Evolutionary conservation across 2,113 vertebrate species (phyloP), one percentile per base, ranked within the genome.

Genomic region (Lophotis ruficrista): DNA sequence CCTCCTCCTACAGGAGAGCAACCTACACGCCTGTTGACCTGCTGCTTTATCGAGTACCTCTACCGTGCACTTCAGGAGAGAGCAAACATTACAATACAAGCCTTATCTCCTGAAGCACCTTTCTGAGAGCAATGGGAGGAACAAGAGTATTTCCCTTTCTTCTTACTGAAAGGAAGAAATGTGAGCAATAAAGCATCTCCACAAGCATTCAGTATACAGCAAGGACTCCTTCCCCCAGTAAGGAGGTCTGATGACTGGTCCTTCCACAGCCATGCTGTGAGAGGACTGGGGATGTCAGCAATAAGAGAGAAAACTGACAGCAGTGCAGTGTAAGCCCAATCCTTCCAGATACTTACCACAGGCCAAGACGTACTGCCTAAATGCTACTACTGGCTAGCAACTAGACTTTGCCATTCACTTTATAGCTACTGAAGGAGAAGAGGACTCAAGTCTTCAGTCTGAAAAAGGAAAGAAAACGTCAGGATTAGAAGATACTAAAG

Each of bases 341-440:
- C 94, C 93, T 94, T 92, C 85, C 88, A 94, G 89, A 64, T 48
- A 75, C 56, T 68, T 80, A 87, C 33, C 85, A 75, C 57, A 60
- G 61, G 71, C 75, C 86, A 83, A 60, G 57, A 41, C 1, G 27
- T 51, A 60, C 80, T 89, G 86, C 76, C 93, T 96, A 80, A 87
- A 83, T 35, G 41, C 79, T 90, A 86, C 76, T 60, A 83, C 2
- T 85, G 70, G n/a, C 89, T 80, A 94, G 14, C 70, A 93, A 89
- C 77, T 82, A 85, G 54, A 90, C 53, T 64, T 64, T 92, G 66
- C 15, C 69, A 80, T 86, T 84, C 72, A 89, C 64, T 95, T 47
- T 65, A 71, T 30, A 78, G 64, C 65, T 90, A 89, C 27, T 92
- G 84, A 89, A 73, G 58, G 65, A 95, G 64, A 65, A 89, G 24